phyloP scores from a whole-genome alignment of 2,888 invertebrate genomes.

The Oscheius sp. region DNA sequence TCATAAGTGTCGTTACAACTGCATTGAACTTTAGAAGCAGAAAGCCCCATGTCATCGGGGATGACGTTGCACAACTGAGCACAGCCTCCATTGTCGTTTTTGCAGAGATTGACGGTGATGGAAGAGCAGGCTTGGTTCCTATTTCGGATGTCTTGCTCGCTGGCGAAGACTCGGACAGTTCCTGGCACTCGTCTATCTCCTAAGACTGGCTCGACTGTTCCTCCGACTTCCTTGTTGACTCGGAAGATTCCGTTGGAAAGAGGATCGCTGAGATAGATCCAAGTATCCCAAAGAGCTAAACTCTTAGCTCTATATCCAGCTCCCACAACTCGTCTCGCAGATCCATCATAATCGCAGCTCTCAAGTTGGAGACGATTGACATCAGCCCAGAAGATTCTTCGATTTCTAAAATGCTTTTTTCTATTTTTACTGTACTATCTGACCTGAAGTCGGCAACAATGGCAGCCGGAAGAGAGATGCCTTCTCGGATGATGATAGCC shows the following conservation, averaged over 20 bases:
- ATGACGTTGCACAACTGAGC: conserved; percentile 72
- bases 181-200: conserved; percentile 80
- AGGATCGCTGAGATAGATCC: conserved; percentile 70
- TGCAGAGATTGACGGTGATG: conserved; percentile 80
- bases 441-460: conserved; percentile 86
- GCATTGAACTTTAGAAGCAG: conserved; percentile 79
- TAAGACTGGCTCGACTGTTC: conserved; percentile 83
- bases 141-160: conserved; percentile 61
- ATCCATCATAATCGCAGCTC: conserved; percentile 86
- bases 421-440: neutral
- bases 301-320: conserved; percentile 67
- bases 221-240: conserved; percentile 80
- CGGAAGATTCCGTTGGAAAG: conserved; percentile 83
- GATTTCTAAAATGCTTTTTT: conserved; percentile 77
- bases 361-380: conserved; percentile 88
- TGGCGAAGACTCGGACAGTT: conserved; percentile 67
- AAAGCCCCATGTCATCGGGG: conserved; percentile 43
- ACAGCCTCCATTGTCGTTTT: conserved; percentile 88
- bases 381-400: conserved; percentile 89
- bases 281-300: conserved; percentile 66
- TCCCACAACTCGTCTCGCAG: conserved; percentile 75
- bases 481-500: conserved; percentile 83
- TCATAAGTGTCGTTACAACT: conserved; percentile 86
- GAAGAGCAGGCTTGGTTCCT: conserved; percentile 65
- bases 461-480: conserved; percentile 92